Evolutionary conservation across 64 coral and sea anemone genomes (phyloP).

Genomic region (Pocillopora damicornis): DNA sequence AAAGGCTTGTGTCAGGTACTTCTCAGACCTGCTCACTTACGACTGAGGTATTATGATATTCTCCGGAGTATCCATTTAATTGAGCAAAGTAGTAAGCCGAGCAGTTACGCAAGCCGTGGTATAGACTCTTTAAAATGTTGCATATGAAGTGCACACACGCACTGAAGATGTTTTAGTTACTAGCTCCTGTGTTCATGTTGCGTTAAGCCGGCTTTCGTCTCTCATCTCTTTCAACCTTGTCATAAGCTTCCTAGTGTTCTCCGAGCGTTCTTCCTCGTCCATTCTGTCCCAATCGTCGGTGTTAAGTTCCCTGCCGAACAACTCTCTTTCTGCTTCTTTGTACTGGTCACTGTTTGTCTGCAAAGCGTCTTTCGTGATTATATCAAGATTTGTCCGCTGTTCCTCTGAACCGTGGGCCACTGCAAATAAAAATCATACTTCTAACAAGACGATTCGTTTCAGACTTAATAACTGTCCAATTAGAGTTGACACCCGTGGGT

Average conservation of each 20-base stretch:
- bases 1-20: no score
- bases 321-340: constrained; percentile 32
- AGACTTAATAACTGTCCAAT: not conserved
- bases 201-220: not conserved
- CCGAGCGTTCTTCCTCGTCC: constrained; percentile 32
- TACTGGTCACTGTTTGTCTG: constrained; percentile 40
- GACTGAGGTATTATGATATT: no score
- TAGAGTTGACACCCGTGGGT: not conserved
- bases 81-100: no score
- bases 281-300: constrained; percentile 69
- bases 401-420: constrained; percentile 53
- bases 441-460: not conserved
- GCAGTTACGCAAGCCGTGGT: no score
- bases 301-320: constrained; percentile 65
- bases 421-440: constrained; percentile 27
- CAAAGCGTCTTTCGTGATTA: constrained; percentile 21
- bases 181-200: not conserved
- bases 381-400: constrained; percentile 41
- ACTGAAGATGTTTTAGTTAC: not conserved
- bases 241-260: constrained; percentile 46
- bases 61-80: no score
- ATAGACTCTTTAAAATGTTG: not conserved
- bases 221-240: constrained; percentile 42
- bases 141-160: not conserved
- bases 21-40: no score